Base-by-base conservation (phyloP, 2,888 invertebrate genomes). In the Tanaodytes sp. region DNA sequence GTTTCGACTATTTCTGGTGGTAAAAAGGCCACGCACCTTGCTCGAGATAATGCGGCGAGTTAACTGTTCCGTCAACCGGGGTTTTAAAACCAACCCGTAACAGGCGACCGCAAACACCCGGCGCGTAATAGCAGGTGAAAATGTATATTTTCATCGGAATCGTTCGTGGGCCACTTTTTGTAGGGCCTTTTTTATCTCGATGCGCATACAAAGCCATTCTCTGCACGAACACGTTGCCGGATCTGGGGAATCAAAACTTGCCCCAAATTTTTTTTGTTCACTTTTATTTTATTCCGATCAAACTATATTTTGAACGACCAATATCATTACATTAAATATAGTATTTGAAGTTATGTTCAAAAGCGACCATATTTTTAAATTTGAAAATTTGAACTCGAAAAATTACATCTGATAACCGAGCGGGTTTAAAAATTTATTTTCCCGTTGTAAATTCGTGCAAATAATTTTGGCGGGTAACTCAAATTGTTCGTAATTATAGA, bases 21-120 rank as follows among this genome's bases (percentile, higher is more conserved):
- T 40, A 52, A 55, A 69, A 69, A 51, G 66, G 73, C 71, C 75
- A 75, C 75, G 76, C 78, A 77, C 75, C 77, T 76, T 76, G 77
- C 75, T 27, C 75, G 64, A 73, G 73, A 76, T 77, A 74, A 77
- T 73, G 64, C 18, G 33, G 31, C 39, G 19, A 64, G 40, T 55
- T 69, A 69, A 69, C 69, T 64, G 69, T 69, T 69, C 49, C 51
- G 36, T 48, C 54, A 45, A 27, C 45, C 48, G 19, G 36, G 15
- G 59, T 61, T 67, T 67, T 61, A 55, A 61, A 55, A 39, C 48
- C 55, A 39, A 59, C 49, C 49, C 43, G 48, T 59, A 54, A 20
- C 42, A 18, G 11, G 30, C 43, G 43, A 65, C 58, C 58, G 54
- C 65, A 65, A 65, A 65, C 64, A 65, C 46, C 58, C 58, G 65